Evolutionary conservation across 2,888 invertebrate genomes (phyloP), one percentile per base, ranked within the genome.

Genomic region (Ellobium chinense): DNA sequence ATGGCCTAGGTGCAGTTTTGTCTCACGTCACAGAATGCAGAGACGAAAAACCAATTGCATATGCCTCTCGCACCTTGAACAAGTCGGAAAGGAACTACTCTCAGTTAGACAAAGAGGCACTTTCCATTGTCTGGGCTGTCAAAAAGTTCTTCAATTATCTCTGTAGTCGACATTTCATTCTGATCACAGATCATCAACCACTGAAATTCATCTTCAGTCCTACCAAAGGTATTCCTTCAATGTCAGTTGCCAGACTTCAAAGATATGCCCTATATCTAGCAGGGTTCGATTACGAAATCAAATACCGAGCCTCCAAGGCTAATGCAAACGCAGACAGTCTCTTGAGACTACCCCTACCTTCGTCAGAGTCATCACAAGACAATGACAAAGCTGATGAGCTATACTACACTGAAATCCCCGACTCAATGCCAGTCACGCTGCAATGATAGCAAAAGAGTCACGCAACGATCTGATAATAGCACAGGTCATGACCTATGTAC

Each of bases 1-100:
- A 81, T 29, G 92, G 91, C 36, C 79, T 90, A 37, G 90, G 90
- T 37, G 90, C 91, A 7, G 68, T 81, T 1, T 9, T 83, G 3
- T 65, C 78, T 21, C 81, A 83, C 62, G 9, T 3, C 1, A 62
- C 74, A 36, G 73, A 81, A 0, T 34, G 81, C 24, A 75, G 76
- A n/a, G 69, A 69, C 34, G 83, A 78, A 36, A 56, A 69, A 4
- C 81, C 70, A 34, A 75, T 81, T 9, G 78, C 63, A 2, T 81
- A 69, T 79, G 81, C 66, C 9, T 81, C 79, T 1, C 58, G 76
- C 12, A 81, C 83, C 0, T 39, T 83, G 68, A 75, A 54, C 24
- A 14, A 27, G 7, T 54, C 75, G 4, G 63, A 72, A 36, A n/a
- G 65, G 56, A 63, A 72, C 36, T 72, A 78, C 72, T 62, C 39